Base-by-base conservation (phyloP, 2,797 vertebrate genomes). In the Anableps anableps region DNA sequence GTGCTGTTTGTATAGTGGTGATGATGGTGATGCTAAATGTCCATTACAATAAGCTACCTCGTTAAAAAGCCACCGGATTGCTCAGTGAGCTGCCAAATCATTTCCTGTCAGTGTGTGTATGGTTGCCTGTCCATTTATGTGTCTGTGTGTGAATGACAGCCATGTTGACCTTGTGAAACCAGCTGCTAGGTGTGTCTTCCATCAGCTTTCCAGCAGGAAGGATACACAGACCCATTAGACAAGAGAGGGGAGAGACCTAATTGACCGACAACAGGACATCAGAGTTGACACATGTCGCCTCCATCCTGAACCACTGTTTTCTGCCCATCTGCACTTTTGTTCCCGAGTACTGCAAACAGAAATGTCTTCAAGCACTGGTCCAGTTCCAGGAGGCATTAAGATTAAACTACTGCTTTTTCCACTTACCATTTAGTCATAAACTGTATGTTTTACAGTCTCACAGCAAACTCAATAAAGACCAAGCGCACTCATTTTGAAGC, bases 71-170 rank as follows among this genome's bases (percentile, higher is more conserved):
- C 75, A 72, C 38, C 78, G 84, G 82, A 90, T 84, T 88, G 79
- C 80, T 80, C 84, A 83, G 77, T 84, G 88, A 89, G 72, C 87
- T 77, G 84, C 92, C 87, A 93, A 90, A 94, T 91, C 78, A 87
- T 92, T 94, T 93, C 86, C 92, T 91, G 89, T 85, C 29, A 64
- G 14, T 81, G 79, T 87, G 80, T 66, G 55, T 62, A 72, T 9
- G 55, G 76, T 58, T 47, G 58, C 68, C 5, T 16, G 74, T 76
- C 62, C 31, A 50, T 78, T 47, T 58, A 29, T 76, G 29, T 55
- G 21, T 51, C 70, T 74, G 70, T 53, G 62, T 77, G 79, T 82
- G 55, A 38, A 62, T 66, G 74, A 60, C 70, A 74, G 51, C 45
- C 0, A 0, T 86, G 80, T 82, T 85, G 83, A 88, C 88, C 72